Percentiles rank a stretch among this genome's conserved stretches.
phyloP scores from a whole-genome alignment of 1,140 invertebrate genomes.

The Hestina assimilis region DNA sequence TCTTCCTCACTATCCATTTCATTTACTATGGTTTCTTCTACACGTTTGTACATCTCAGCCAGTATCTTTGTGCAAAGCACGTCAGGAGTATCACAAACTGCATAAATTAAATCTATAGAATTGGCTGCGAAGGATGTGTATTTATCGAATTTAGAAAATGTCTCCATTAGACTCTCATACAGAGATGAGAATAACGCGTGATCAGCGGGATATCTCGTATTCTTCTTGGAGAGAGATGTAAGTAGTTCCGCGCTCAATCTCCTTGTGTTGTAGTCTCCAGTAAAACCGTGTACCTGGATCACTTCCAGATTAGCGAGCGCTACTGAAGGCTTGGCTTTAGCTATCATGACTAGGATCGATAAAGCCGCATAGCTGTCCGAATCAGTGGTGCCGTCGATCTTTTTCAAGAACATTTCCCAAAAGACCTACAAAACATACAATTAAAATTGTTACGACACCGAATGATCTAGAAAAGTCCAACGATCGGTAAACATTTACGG shows the following conservation, averaged over 20 bases:
- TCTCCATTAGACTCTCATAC: constrained; percentile 59
- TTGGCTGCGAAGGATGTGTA: constrained; percentile 63
- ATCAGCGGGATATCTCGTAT: constrained; percentile 60
- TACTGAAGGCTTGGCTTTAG: constrained; percentile 78
- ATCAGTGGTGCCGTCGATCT: constrained; percentile 83
- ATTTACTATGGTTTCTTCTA: constrained; percentile 72
- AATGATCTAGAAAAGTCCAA: too few species aligned
- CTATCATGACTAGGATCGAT: constrained; percentile 85
- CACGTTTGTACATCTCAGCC: constrained; percentile 58
- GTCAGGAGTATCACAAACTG: constrained; percentile 70
- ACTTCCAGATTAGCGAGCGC: constrained; percentile 77
- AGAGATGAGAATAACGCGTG: constrained; percentile 57
- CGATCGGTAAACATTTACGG: too few species aligned
- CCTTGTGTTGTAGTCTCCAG: constrained; percentile 62
- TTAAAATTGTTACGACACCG: constrained; percentile 1
- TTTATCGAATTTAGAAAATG: constrained; percentile 57
- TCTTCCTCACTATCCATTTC: constrained; percentile 65
- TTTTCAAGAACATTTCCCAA: constrained; percentile 90
- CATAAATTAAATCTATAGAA: constrained; percentile 63
- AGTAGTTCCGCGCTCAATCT: constrained; percentile 61
- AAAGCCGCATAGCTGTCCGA: constrained; percentile 85
- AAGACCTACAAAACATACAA: constrained; percentile 80
- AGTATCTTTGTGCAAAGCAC: constrained; percentile 59
- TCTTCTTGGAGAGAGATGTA: constrained; percentile 55
- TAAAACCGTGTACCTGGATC: constrained; percentile 75